phyloP scores from a whole-genome alignment of 2,797 vertebrate genomes.

The Oreochromis grahami region DNA sequence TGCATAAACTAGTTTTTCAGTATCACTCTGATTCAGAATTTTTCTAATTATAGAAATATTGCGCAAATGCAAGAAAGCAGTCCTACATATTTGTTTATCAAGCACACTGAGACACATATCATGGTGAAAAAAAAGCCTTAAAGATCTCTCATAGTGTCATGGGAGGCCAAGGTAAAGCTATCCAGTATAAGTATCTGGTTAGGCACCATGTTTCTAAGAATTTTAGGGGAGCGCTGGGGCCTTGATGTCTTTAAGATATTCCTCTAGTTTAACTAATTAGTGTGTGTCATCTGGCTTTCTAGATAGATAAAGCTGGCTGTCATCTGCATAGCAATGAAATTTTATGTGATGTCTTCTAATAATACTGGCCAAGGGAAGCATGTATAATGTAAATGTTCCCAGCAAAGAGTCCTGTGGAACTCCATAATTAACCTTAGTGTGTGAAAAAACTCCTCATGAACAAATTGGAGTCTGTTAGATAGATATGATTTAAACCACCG shows the following conservation, averaged over 20 bases:
- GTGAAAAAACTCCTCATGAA: not conserved
- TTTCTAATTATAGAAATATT: not conserved
- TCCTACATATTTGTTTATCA: not conserved
- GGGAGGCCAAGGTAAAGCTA: not conserved
- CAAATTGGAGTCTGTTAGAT: no score
- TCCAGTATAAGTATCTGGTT: not conserved
- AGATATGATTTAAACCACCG: no score
- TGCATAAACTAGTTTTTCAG: not conserved
- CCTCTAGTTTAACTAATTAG: not conserved
- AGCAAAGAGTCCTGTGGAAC: not conserved
- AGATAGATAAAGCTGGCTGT: not conserved
- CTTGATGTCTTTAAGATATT: not conserved
- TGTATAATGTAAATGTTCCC: not conserved
- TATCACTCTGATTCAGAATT: not conserved
- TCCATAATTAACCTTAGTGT: not conserved
- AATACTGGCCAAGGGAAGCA: not conserved
- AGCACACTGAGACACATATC: not conserved
- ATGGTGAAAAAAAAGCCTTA: not conserved
- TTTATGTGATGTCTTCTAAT: not conserved
- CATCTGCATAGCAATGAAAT: not conserved
- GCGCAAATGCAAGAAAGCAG: not conserved
- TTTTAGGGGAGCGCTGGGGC: not conserved
- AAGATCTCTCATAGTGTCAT: not conserved
- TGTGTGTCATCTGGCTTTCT: not conserved
- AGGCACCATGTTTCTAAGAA: not conserved